Evolutionary conservation across 23 tunicate species (phyloP).

Genomic region (Oikopleura vanhoeffeni): DNA sequence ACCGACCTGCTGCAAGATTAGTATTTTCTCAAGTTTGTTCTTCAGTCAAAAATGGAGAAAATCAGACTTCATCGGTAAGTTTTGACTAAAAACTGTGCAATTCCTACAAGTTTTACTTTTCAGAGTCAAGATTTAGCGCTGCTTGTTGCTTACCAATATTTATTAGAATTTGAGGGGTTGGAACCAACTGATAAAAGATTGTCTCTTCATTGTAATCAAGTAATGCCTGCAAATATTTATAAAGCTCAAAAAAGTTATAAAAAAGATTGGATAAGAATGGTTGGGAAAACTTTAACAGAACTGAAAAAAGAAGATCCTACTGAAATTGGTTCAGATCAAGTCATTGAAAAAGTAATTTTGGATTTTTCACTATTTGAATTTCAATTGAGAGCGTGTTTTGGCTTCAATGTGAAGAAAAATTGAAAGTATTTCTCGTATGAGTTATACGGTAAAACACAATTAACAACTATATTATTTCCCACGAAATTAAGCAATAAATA

Average conservation of each 20-base stretch:
- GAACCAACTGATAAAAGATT: neutral
- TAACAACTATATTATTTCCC: too few relatives aligned
- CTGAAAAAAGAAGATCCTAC: neutral
- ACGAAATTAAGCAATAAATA: too few relatives aligned
- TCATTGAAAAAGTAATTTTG: neutral
- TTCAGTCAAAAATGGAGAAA: neutral
- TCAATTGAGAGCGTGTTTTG: too few relatives aligned
- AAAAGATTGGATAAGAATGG: slow-evolving; percentile 7
- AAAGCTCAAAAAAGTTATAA: neutral
- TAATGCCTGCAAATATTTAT: neutral
- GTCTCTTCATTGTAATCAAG: neutral
- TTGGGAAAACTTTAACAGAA: neutral
- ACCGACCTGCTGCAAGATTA: slow-evolving; percentile 1
- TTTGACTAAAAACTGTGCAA: neutral
- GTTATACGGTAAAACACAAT: too few relatives aligned
- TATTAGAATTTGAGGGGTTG: neutral
- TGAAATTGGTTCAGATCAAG: neutral
- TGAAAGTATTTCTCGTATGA: too few relatives aligned
- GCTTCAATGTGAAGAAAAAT: too few relatives aligned
- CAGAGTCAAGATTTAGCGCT: neutral
- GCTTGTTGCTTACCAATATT: neutral
- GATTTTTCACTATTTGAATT: too few relatives aligned
- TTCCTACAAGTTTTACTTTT: neutral
- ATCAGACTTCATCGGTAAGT: neutral
- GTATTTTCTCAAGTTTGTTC: slow-evolving; percentile 3